phyloP scores from a whole-genome alignment of 2,888 invertebrate genomes.

The Protodeltote pygarga region DNA sequence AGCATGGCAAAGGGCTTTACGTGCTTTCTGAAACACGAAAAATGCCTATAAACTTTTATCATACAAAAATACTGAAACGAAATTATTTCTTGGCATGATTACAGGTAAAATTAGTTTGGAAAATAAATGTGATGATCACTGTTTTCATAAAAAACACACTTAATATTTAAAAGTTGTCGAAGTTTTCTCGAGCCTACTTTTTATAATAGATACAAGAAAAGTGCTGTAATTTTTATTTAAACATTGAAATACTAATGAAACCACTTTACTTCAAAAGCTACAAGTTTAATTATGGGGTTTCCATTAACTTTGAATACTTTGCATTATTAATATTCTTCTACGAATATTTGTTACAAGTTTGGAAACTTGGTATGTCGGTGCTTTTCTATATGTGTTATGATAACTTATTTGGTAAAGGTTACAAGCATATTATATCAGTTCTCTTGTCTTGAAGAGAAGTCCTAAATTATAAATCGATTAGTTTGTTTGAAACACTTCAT shows the following conservation, averaged over 20 bases:
- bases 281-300: conserved; percentile 13
- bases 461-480: conserved; percentile 18
- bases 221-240: no score
- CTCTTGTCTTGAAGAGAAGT: conserved; percentile 15
- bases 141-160: no score
- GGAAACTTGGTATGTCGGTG: conserved; percentile 23
- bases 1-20: no score
- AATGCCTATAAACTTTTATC: no score
- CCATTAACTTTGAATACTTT: conserved; percentile 24
- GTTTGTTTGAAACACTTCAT: conserved; percentile 24
- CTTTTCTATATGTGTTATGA: conserved; percentile 9
- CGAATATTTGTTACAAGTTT: conserved; percentile 20
- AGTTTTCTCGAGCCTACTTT: no score
- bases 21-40: no score
- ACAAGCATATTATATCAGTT: conserved; percentile 38
- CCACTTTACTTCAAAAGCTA: conserved; percentile 13
- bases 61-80: no score
- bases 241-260: conserved; percentile 11
- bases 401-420: conserved; percentile 23
- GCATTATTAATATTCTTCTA: conserved; percentile 33
- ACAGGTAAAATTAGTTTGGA: no score
- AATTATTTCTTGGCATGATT: no score
- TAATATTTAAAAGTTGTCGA: no score
- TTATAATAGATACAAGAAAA: no score
- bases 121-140: no score